Evolutionary conservation across 2,113 vertebrate genomes (phyloP), one percentile per base, ranked within the genome.

Genomic region (Neolamprologus longior): DNA sequence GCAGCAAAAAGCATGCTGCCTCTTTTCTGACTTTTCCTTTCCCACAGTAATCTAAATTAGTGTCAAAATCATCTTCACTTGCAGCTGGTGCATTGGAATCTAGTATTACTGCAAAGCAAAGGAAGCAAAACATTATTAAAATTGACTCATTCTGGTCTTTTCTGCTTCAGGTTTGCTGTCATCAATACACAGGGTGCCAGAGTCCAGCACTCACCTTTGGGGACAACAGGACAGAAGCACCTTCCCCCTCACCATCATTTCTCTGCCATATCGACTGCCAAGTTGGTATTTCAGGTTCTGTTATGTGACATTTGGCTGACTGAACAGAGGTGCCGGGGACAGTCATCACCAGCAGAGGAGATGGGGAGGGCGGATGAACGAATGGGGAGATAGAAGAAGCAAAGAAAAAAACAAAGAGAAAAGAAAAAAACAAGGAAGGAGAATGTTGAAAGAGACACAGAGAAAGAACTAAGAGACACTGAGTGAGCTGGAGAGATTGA

Each of bases 241-340:
- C 90, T 81, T 88, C 88, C 80, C 82, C 92, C 80, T 45, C 88
- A 85, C 82, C 83, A 78, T 93, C 91, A 93, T 94, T 96, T 91
- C 80, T 80, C 80, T 83, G 84, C 83, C 89, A 87, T 91, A 95
- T 95, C 82, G 91, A 95, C 95, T 95, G 95, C 91, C 95, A 92
- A 94, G 93, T 93, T 95, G 94, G 95, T 96, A 95, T 95, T 96
- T 96, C 93, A 91, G 87, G 91, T 93, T 92, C 91, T 95, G 94
- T 91, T 94, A 87, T 86, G 90, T 97, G 96, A 96, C 95, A 96
- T 97, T 96, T 96, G 95, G 94, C 92, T 93, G 96, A 95, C 92
- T 94, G 95, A 96, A 94, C 92, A 92, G 92, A 93, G 94, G 95
- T 92, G 94, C 92, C 57, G 57, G 83, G 87, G 93, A 96, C 89